phyloP scores from a whole-genome alignment of 2,888 invertebrate genomes.

The Mycalesis mineus region DNA sequence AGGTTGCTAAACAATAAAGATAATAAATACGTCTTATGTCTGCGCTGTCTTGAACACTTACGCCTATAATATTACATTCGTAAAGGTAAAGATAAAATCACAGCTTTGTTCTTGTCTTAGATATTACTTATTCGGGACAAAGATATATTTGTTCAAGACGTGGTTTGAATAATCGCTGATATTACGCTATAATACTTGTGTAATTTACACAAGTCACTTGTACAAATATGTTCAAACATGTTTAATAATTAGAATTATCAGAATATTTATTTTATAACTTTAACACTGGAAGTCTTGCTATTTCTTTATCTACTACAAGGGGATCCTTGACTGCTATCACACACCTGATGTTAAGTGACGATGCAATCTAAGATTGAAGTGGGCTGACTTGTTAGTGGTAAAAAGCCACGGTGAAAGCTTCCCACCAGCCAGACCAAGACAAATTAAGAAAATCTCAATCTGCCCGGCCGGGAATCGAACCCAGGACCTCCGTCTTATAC shows the following conservation, averaged over 20 bases:
- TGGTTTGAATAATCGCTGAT: conserved; percentile 25
- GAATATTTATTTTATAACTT: background rate
- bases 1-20: too few species aligned
- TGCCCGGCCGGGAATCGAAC: too few species aligned
- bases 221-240: background rate
- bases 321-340: too few species aligned
- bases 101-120: conserved; percentile 29
- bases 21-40: background rate
- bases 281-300: too few species aligned
- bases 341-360: too few species aligned
- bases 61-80: conserved; percentile 7
- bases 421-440: too few species aligned
- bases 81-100: conserved; percentile 28
- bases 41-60: background rate
- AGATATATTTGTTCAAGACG: conserved; percentile 28
- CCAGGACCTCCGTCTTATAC: too few species aligned
- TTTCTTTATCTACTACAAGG: too few species aligned
- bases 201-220: conserved; percentile 21
- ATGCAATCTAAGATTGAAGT: too few species aligned
- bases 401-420: too few species aligned
- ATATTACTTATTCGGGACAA: conserved; percentile 25
- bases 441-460: too few species aligned
- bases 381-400: too few species aligned
- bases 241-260: background rate
- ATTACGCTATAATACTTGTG: conserved; percentile 12